phyloP scores from a whole-genome alignment of 2,113 vertebrate species.

The Chrysemys picta region DNA sequence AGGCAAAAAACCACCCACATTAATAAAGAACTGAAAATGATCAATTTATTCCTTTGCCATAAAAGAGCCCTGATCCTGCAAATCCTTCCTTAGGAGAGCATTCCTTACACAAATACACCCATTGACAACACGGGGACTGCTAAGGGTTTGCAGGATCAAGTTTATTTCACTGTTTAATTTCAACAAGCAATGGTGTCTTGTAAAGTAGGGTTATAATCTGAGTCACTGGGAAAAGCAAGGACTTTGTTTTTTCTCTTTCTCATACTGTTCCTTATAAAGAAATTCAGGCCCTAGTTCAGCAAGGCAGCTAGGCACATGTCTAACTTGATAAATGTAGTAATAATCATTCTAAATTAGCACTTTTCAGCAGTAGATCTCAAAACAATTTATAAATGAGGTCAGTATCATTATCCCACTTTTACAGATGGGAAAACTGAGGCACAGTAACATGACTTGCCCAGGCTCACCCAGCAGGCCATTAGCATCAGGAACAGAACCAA shows the following conservation, averaged over 20 bases:
- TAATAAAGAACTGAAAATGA: conserved; percentile 7
- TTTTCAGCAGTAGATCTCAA: neutral
- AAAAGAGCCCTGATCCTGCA: neutral
- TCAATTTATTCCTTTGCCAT: neutral
- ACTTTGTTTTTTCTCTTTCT: neutral
- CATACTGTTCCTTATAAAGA: neutral
- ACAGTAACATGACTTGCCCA: neutral
- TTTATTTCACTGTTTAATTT: conserved; percentile 31
- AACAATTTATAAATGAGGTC: neutral
- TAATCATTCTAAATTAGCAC: neutral
- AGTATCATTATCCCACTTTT: rapidly evolving
- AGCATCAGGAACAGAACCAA: neutral
- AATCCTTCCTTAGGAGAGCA: neutral
- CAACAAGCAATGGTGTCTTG: neutral
- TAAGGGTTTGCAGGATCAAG: neutral
- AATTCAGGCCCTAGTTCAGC: neutral
- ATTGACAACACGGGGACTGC: conserved; percentile 15
- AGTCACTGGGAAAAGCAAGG: neutral
- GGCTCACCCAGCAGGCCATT: neutral
- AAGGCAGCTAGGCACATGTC: neutral
- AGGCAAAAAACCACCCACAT: neutral
- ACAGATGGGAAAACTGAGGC: neutral
- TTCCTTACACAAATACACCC: neutral
- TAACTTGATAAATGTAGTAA: neutral
- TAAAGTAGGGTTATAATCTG: neutral